phyloP scores from a whole-genome alignment of 2,797 vertebrate genomes.

The Chaetodon trifasciatus region DNA sequence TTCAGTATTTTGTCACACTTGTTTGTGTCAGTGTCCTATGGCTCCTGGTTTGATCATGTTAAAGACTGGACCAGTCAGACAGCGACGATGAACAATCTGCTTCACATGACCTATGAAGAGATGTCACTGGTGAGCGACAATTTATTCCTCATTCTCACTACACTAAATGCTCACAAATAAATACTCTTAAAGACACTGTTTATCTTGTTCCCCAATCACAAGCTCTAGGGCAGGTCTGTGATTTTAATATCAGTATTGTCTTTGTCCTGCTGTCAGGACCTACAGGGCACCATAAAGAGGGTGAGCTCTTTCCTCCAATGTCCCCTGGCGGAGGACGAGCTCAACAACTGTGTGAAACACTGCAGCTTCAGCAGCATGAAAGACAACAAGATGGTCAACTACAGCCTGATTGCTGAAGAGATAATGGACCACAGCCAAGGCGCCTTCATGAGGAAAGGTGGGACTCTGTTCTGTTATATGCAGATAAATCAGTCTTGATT shows the following conservation, averaged over 20 bases:
- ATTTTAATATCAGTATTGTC: neutral
- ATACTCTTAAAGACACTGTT: neutral
- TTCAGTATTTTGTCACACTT: neutral
- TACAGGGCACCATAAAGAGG: conserved; percentile 73
- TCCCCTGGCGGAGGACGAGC: conserved; percentile 77
- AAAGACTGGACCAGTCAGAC: conserved; percentile 87
- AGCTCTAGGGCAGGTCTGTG: no score
- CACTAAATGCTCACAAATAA: neutral
- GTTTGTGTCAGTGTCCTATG: conserved; percentile 84
- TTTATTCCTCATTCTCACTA: neutral
- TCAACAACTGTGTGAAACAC: conserved; percentile 78
- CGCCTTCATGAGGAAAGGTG: conserved; percentile 92
- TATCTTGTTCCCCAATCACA: no score
- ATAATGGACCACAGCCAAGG: conserved; percentile 89
- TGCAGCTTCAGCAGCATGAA: conserved; percentile 88
- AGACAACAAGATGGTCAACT: conserved; percentile 89
- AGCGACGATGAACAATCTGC: conserved; percentile 76
- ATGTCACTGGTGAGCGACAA: conserved; percentile 84
- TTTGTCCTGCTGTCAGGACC: conserved; percentile 78
- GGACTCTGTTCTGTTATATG: neutral
- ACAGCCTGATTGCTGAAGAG: conserved; percentile 78
- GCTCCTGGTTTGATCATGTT: conserved; percentile 93
- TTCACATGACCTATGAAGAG: conserved; percentile 90
- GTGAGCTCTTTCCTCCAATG: conserved; percentile 85
- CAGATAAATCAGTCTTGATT: neutral